Evolutionary conservation across 2,113 vertebrate genomes (phyloP).

Genomic region (Ammodytes marinus): DNA sequence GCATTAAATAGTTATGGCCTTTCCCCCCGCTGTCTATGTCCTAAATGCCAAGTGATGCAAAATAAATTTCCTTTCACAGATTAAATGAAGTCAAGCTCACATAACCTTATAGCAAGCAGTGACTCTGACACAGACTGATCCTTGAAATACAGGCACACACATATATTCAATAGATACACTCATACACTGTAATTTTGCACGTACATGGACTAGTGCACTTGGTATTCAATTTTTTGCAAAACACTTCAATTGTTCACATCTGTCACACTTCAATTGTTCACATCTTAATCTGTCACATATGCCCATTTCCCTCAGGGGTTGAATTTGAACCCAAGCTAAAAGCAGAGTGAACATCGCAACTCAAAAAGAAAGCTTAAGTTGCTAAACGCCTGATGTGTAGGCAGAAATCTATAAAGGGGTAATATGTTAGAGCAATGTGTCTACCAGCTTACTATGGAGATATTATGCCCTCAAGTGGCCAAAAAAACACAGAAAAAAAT

Average conservation of each 20-base stretch:
- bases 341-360: not conserved
- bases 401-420: not conserved
- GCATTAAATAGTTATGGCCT: constrained; percentile 60
- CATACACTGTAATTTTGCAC: not conserved
- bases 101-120: constrained; percentile 64
- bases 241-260: too few species aligned
- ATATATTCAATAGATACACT: constrained; percentile 17
- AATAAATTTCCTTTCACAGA: constrained; percentile 64
- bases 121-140: constrained; percentile 54
- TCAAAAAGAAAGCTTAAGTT: not conserved
- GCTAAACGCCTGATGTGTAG: not conserved
- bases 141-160: constrained; percentile 33
- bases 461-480: not conserved
- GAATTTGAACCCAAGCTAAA: not conserved
- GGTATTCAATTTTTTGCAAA: not conserved
- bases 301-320: not conserved
- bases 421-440: not conserved
- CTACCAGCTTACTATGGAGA: not conserved
- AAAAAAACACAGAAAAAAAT: not conserved
- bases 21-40: constrained; percentile 42
- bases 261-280: too few species aligned
- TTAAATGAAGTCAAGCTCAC: constrained; percentile 72
- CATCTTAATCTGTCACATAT: too few species aligned
- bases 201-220: not conserved
- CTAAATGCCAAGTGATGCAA: constrained; percentile 77